Evolutionary conservation across 2,113 vertebrate genomes (phyloP).

Genomic region (Scytalopus superciliaris): DNA sequence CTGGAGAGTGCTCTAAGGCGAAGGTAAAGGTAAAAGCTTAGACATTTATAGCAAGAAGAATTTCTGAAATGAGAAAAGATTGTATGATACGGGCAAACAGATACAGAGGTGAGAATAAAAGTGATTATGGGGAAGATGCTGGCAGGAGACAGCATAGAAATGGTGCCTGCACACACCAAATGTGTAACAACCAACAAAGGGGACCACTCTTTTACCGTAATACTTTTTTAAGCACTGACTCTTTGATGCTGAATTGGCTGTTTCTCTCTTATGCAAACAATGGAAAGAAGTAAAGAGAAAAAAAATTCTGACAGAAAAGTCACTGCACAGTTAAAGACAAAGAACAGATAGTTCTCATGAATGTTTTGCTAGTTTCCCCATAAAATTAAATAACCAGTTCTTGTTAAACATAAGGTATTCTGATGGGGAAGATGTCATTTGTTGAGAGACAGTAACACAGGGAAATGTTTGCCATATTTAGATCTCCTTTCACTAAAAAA

Average conservation of each 20-base stretch:
- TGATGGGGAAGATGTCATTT: background rate
- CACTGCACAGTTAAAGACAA: background rate
- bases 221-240: background rate
- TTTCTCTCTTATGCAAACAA: background rate
- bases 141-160: background rate
- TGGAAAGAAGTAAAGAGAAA: background rate
- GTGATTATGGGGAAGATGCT: background rate
- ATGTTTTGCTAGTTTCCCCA: background rate
- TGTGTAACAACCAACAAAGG: background rate
- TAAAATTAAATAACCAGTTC: background rate
- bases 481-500: constrained; percentile 51
- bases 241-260: background rate
- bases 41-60: background rate
- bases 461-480: constrained; percentile 55
- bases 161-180: background rate
- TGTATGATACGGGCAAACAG: background rate
- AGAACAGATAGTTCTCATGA: background rate
- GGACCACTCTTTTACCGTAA: background rate
- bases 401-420: background rate
- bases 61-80: background rate
- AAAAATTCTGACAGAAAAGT: background rate
- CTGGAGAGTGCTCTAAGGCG: background rate
- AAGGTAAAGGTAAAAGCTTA: background rate
- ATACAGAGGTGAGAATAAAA: background rate
- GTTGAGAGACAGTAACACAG: constrained; percentile 10